Evolutionary conservation across 2,113 vertebrate genomes (phyloP), one percentile per base, ranked within the genome.

Genomic region (Oncorhynchus masou): DNA sequence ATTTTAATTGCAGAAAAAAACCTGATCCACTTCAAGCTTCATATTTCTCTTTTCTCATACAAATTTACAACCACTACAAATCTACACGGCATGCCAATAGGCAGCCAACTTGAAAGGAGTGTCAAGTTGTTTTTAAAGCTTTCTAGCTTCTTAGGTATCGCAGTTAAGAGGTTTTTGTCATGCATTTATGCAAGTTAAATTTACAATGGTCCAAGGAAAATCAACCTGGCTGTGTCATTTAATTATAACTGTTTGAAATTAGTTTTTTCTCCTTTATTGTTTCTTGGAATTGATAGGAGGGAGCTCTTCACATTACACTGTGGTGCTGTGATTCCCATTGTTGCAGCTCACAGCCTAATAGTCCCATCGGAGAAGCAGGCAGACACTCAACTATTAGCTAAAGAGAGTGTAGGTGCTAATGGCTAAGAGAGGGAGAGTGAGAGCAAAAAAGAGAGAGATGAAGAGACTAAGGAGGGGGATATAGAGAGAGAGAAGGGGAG

Each of bases 181-280:
- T 91, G 87, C 84, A 88, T 78, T 83, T 82, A 79, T 59, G 80
- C 88, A 89, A 91, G 89, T 89, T 88, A 87, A 87, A 89, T 86
- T 74, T 85, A 86, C 84, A 87, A 90, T 83, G 79, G 79, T 90
- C 87, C 88, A 89, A 89, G 83, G 88, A 86, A 88, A 87, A 90
- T 89, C 91, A 94, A 92, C 88, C 51, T 81, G 92, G 87, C 91
- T 91, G 94, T 93, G 91, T 94, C 90, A 94, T 95, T 94, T 92
- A 95, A 95, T 97, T 96, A 93, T 92, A 94, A 92, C 86, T 91
- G 92, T 92, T 94, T 94, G 93, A 93, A 94, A 94, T 92, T 91
- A 90, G 1, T n/a, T 93, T 93, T 91, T 93, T 90, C 83, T 81
- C 84, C 90, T 93, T 89, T 92, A 94, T 92, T 91, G 91, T 91